Percentiles rank a stretch among this genome's conserved stretches.
Evolutionary conservation across 1,140 invertebrate species (phyloP).

Genomic region (Drosophila ogumai): DNA sequence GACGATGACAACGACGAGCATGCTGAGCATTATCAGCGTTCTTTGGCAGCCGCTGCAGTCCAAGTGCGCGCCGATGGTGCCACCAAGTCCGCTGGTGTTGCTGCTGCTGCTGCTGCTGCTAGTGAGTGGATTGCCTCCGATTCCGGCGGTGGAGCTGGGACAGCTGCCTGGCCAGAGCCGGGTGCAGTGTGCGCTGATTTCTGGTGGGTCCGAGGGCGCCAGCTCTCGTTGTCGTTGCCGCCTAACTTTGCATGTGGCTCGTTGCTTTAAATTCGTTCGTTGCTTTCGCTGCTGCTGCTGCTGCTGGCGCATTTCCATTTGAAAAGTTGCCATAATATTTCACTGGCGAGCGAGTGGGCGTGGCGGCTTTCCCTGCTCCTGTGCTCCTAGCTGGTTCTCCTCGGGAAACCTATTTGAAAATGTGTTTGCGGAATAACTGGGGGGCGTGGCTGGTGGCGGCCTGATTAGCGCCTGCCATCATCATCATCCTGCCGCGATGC

Average conservation of each 20-base stretch:
- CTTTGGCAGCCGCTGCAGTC: constrained; percentile 46
- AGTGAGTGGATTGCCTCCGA: constrained; percentile 14
- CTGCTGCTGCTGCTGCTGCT: constrained; percentile 2
- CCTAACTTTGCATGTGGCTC: constrained; percentile 47
- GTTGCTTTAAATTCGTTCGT: constrained; percentile 82
- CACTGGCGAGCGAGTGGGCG: constrained; percentile 49
- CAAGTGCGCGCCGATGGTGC: constrained; percentile 8
- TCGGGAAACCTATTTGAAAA: constrained; percentile 51
- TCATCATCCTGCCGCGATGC: constrained; percentile 73
- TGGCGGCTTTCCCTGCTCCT: constrained; percentile 17
- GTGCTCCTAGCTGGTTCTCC: constrained; percentile 1
- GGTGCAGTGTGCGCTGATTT: constrained; percentile 47
- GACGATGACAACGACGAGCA: constrained; percentile 71
- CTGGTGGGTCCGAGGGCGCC: constrained; percentile 33
- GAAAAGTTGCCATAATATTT: constrained; percentile 83
- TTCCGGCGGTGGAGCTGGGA: constrained; percentile 4
- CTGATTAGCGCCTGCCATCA: constrained; percentile 75
- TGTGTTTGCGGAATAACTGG: constrained; percentile 47
- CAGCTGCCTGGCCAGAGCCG: constrained; percentile 50
- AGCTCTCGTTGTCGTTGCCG: constrained; percentile 31
- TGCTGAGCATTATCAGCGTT: constrained; percentile 74
- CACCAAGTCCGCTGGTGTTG: constrained; percentile 13
- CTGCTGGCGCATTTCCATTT: constrained; percentile 75
- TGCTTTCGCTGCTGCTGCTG: constrained; percentile 51
- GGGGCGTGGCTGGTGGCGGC: constrained; percentile 69